Conservation (phyloP, 2,888 invertebrate genomes). For the Melinaea marsaeus region DNA sequence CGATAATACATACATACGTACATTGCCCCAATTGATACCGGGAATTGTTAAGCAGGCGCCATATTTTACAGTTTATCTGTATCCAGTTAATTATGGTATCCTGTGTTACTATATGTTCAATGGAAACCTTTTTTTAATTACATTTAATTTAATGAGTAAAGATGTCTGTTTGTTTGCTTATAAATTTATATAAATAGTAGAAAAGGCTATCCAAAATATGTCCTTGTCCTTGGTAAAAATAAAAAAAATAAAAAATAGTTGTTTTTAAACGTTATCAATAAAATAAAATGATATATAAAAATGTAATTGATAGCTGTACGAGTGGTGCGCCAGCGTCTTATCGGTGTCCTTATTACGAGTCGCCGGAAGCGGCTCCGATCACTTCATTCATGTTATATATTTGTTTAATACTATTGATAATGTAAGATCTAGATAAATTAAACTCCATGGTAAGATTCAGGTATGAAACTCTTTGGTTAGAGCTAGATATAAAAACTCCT, state of each 20-base stretch:
- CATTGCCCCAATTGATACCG: conserved; percentile 33
- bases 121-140: too few species aligned
- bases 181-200: too few species aligned
- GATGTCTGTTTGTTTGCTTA: too few species aligned
- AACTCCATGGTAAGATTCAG: too few species aligned
- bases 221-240: too few species aligned
- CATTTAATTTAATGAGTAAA: too few species aligned
- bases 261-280: not conserved
- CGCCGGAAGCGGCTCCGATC: conserved; percentile 63
- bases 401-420: conserved; percentile 50
- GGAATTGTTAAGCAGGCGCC: conserved; percentile 24
- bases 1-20: conserved; percentile 7
- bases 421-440: too few species aligned
- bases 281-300: conserved; percentile 12
- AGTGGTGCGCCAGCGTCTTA: conserved; percentile 40
- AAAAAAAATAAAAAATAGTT: not conserved
- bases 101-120: conserved; percentile 10
- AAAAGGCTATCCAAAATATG: too few species aligned
- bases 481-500: too few species aligned
- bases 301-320: conserved; percentile 16
- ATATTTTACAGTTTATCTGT: conserved; percentile 17
- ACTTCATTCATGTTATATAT: conserved; percentile 71
- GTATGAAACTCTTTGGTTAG: too few species aligned
- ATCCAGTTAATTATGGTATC: conserved; percentile 20
- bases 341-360: conserved; percentile 69